Conservation (phyloP, 2,113 vertebrate species). For the Pseudorhombus dupliciocellatus region DNA sequence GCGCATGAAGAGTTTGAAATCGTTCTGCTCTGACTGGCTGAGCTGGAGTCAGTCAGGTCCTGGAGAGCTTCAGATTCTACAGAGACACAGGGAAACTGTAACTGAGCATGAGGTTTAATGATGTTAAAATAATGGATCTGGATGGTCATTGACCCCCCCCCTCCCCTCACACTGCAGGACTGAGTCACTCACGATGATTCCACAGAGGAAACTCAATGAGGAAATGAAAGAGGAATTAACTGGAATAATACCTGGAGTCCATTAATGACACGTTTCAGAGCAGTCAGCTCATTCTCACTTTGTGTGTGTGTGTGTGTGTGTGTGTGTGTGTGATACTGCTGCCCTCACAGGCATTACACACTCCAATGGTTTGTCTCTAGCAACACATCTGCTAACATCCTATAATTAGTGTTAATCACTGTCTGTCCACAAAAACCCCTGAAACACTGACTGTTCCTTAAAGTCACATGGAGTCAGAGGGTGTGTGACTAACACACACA, state of each 20-base stretch:
- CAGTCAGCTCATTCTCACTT: conserved; percentile 21
- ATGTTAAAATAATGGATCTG: too few relatives aligned
- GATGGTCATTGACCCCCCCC: too few relatives aligned
- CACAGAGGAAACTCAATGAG: conserved; percentile 16
- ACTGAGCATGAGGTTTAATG: too few relatives aligned
- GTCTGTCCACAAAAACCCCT: not conserved
- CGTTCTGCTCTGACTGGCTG: too few relatives aligned
- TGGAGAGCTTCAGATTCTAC: too few relatives aligned
- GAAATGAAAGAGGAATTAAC: conserved; percentile 50
- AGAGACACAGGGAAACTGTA: too few relatives aligned
- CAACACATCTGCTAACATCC: not conserved
- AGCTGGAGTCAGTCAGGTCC: too few relatives aligned
- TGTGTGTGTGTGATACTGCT: too few relatives aligned
- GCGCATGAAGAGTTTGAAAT: too few relatives aligned
- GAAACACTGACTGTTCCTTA: not conserved
- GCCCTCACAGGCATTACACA: too few relatives aligned
- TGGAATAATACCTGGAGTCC: conserved; percentile 22
- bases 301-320: too few relatives aligned
- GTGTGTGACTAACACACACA: not conserved
- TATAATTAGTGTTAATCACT: not conserved
- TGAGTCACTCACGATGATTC: conserved; percentile 1
- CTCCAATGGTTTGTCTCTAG: not conserved
- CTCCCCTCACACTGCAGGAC: too few relatives aligned
- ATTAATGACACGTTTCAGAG: conserved; percentile 20
- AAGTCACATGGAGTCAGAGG: not conserved